phyloP scores from a whole-genome alignment of 2,113 vertebrate genomes.

The Beaufortia kweichowensis region DNA sequence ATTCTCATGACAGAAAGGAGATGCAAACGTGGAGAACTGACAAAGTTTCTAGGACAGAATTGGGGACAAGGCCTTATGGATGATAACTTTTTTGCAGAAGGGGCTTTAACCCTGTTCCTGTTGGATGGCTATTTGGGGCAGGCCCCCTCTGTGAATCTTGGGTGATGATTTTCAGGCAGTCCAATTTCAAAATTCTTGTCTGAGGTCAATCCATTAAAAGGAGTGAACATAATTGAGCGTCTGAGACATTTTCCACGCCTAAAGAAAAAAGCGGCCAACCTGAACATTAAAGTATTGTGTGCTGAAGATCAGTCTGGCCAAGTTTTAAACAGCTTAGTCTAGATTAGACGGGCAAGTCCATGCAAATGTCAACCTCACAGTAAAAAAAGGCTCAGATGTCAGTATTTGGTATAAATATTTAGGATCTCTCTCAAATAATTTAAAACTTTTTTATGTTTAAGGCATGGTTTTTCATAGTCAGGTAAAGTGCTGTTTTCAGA shows the following conservation, averaged over 20 bases:
- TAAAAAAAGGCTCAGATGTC: too few relatives aligned
- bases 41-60: constrained; percentile 11
- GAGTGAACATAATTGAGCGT: constrained; percentile 7
- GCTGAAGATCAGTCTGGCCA: too few relatives aligned
- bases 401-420: too few relatives aligned
- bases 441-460: too few relatives aligned
- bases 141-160: constrained; percentile 42
- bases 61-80: constrained; percentile 25
- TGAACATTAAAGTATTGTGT: neutral
- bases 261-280: neutral
- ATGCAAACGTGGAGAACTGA: neutral
- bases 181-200: constrained; percentile 14
- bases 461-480: too few relatives aligned
- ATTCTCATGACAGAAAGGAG: neutral
- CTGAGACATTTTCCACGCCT: neutral
- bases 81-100: constrained; percentile 37
- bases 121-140: constrained; percentile 58
- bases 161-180: constrained; percentile 39
- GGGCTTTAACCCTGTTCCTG: constrained; percentile 54
- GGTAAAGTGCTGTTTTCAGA: too few relatives aligned
- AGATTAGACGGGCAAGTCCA: too few relatives aligned
- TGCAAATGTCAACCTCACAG: too few relatives aligned
- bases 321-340: too few relatives aligned
- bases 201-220: neutral
- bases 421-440: too few relatives aligned